phyloP scores from a whole-genome alignment of 1,140 invertebrate species.

The Bursaphelenchus mucronatus region DNA sequence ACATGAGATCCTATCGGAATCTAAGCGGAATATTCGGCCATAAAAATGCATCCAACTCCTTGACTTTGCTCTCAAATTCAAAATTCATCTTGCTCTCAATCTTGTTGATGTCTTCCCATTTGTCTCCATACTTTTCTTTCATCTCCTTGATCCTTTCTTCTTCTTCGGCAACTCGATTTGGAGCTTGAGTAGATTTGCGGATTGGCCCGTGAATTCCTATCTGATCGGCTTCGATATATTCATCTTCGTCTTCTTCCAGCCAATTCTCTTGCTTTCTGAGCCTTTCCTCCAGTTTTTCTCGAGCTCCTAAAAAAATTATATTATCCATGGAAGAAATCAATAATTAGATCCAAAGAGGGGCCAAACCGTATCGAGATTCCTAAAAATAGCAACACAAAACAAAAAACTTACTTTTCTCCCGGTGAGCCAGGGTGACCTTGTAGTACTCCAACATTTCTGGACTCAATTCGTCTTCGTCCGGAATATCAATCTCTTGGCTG shows the following conservation, averaged over 20 bases:
- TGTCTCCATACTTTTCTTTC: conserved; percentile 8
- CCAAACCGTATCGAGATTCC: too few relatives aligned
- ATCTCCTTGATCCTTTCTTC: not conserved
- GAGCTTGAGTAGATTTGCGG: conserved; percentile 7
- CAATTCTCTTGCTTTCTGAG: not conserved
- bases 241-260: not conserved
- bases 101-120: not conserved
- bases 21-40: conserved; percentile 27
- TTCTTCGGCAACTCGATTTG: conserved; percentile 1
- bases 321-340: not conserved
- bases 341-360: not conserved
- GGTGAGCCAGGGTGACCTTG: not conserved
- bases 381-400: too few relatives aligned
- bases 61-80: conserved; percentile 21
- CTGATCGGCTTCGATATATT: not conserved
- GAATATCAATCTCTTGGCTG: not conserved
- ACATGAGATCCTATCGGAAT: not conserved
- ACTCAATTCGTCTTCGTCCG: conserved; percentile 8
- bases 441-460: conserved; percentile 16
- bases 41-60: not conserved
- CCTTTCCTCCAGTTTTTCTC: not conserved
- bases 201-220: conserved; percentile 16
- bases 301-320: conserved; percentile 6
- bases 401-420: conserved; percentile 13
- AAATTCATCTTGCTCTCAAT: conserved; percentile 12